Percentiles rank a stretch among this genome's conserved stretches.
Evolutionary conservation across 2,888 invertebrate genomes (phyloP).

Genomic region (Taphrorychus bicolor): DNA sequence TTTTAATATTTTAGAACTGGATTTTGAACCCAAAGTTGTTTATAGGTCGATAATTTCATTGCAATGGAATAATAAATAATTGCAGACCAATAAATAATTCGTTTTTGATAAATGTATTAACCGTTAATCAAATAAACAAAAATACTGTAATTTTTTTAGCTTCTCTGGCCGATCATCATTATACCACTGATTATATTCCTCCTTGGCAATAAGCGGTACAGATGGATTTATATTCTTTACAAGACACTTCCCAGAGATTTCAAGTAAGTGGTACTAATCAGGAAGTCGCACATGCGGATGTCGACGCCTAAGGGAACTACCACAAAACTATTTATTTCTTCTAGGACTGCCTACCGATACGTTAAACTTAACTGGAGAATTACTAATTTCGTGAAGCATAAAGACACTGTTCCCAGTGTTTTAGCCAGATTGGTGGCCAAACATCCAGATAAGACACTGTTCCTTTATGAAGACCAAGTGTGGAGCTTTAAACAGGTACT

Average conservation of each 20-base stretch:
- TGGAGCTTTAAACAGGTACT: conserved; percentile 76
- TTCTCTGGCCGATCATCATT: conserved; percentile 4
- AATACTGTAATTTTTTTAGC: background rate
- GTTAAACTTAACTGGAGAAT: conserved; percentile 63
- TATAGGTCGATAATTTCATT: too few species aligned
- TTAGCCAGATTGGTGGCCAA: conserved; percentile 59
- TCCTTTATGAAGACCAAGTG: conserved; percentile 70
- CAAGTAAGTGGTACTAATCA: conserved; percentile 65
- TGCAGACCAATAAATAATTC: too few species aligned
- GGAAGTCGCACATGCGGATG: background rate
- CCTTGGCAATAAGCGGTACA: conserved; percentile 45
- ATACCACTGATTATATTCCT: background rate
- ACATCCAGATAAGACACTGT: conserved; percentile 73
- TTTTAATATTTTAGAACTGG: too few species aligned
- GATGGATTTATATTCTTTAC: conserved; percentile 66
- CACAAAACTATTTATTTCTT: conserved; percentile 38
- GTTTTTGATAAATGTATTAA: background rate
- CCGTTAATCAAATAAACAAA: too few species aligned
- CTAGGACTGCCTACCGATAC: conserved; percentile 66
- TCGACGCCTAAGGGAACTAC: background rate
- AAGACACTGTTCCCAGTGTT: conserved; percentile 65
- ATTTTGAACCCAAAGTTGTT: too few species aligned
- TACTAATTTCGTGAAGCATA: conserved; percentile 62
- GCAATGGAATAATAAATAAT: too few species aligned
- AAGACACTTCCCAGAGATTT: conserved; percentile 72